Percentiles rank a stretch among this genome's conserved stretches.
Conservation (phyloP, 1,140 invertebrate species). For the Euwallacea fornicatus region DNA sequence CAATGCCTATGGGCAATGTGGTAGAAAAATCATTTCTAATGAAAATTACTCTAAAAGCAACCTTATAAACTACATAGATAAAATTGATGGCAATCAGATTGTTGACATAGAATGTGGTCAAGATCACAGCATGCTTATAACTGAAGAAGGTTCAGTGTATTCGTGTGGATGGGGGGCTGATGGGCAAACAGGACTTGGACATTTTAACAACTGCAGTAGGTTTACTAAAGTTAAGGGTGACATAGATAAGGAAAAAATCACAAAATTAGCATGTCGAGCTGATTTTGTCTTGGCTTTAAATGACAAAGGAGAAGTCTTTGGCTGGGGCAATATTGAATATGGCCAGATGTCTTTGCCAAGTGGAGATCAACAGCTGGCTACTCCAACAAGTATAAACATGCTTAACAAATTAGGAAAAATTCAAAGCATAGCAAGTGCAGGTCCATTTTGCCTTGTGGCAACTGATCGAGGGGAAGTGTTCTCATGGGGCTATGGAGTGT, state of each 20-base stretch:
- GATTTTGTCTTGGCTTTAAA: conserved; percentile 90
- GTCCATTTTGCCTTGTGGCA: conserved; percentile 81
- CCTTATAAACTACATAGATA: conserved; percentile 66
- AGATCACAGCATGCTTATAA: conserved; percentile 86
- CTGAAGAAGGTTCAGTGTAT: conserved; percentile 78
- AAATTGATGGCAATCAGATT: conserved; percentile 67
- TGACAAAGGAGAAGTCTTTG: conserved; percentile 91
- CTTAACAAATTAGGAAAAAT: conserved; percentile 72
- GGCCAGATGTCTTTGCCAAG: conserved; percentile 68
- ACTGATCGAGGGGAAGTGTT: conserved; percentile 86
- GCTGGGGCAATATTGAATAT: conserved; percentile 97
- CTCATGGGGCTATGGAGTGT: conserved; percentile 90
- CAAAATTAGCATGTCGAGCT: conserved; percentile 75
- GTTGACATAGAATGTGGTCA: conserved; percentile 80
- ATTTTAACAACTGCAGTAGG: conserved; percentile 63
- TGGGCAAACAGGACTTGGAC: conserved; percentile 88
- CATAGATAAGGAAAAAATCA: conserved; percentile 78
- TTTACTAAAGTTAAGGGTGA: conserved; percentile 77
- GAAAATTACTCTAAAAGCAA: conserved; percentile 74
- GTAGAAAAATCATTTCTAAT: conserved; percentile 73
- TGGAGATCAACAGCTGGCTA: conserved; percentile 65
- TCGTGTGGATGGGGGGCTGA: conserved; percentile 93
- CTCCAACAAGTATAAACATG: conserved; percentile 67
- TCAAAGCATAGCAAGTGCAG: conserved; percentile 79
- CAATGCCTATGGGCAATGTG: conserved; percentile 94